phyloP scores from a whole-genome alignment of 2,113 vertebrate species.

The Campylomormyrus numenius region DNA sequence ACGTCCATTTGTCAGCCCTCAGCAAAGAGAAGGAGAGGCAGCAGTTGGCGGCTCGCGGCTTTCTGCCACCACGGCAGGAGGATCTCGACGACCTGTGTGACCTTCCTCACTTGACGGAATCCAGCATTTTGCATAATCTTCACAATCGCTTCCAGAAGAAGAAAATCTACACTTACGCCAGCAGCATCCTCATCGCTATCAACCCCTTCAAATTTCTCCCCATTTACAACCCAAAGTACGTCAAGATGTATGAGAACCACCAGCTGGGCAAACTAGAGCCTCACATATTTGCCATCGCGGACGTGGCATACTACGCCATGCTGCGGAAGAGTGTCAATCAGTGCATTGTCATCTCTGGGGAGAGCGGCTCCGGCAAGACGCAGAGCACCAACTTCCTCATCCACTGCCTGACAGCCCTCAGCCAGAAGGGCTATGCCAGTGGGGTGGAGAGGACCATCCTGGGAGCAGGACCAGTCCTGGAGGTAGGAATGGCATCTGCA shows the following conservation, averaged over 20 bases:
- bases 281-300: conserved; percentile 94
- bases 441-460: conserved; percentile 96
- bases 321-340: conserved; percentile 85
- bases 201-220: conserved; percentile 97
- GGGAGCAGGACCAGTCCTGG: conserved; percentile 92
- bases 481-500: conserved; percentile 63
- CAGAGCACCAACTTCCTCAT: conserved; percentile 99
- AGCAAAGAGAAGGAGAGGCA: conserved; percentile 66
- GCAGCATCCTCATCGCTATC: conserved; percentile 91
- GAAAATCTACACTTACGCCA: conserved; percentile 94
- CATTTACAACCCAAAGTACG: conserved; percentile 98
- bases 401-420: conserved; percentile 92
- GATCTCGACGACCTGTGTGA: conserved; percentile 91
- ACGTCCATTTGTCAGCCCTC: conserved; percentile 68
- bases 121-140: conserved; percentile 78
- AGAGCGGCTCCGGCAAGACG: conserved; percentile 95
- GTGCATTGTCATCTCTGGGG: conserved; percentile 96
- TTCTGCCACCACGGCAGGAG: conserved; percentile 79
- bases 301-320: conserved; percentile 94
- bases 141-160: conserved; percentile 82
- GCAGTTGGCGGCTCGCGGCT: conserved; percentile 76
- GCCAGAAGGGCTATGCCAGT: conserved; percentile 95
- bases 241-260: conserved; percentile 97
- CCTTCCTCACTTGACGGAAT: conserved; percentile 80
- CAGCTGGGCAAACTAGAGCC: conserved; percentile 93